Evolutionary conservation across 2,888 invertebrate species (phyloP), one percentile per base, ranked within the genome.

Genomic region (Alsophila aescularia): DNA sequence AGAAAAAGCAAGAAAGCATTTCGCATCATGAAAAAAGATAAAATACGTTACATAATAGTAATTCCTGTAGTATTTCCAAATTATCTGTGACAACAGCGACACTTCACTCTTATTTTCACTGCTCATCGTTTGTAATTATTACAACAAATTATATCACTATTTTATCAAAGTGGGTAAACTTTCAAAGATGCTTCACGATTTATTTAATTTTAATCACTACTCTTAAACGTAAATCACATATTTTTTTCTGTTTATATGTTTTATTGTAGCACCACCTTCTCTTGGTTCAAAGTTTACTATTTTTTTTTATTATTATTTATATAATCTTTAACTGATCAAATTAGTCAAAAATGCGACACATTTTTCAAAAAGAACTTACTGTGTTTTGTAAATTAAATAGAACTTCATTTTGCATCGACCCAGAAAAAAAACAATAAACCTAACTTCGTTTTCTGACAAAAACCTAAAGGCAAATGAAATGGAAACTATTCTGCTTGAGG

Each of bases 361-460:
- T 0, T 34, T 21, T 31, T 29, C n/a, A 14, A 29, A 66, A 62
- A 63, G 56, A 52, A 73, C 86, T 88, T 75, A 90, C 90, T 85
- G 80, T 75, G 86, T 80, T 66, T 79, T 83, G 75, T 89, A 90
- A 60, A 83, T 69, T 66, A 89, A 73, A 62, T 80, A 87, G 53
- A 87, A 88, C 70, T 79, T 85, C 89, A 88, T 88, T 57, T 70
- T 69, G 58, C 37, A 41, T 16, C 70, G 75, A 73, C 70, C 67
- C 68, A 68, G 66, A 47, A 51, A 44, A 58, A 60, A 59, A 52
- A 64, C 57, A 60, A 57, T 43, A 56, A 49, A 50, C 54, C 61
- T 59, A 65, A 61, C 60, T 58, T 70, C 72, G 71, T 72, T 73
- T 70, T 70, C 73, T 63, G 48, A 24, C 66, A 58, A 66, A 62